Conservation (phyloP, 2,797 vertebrate genomes). For the Synaphobranchus kaupii region DNA sequence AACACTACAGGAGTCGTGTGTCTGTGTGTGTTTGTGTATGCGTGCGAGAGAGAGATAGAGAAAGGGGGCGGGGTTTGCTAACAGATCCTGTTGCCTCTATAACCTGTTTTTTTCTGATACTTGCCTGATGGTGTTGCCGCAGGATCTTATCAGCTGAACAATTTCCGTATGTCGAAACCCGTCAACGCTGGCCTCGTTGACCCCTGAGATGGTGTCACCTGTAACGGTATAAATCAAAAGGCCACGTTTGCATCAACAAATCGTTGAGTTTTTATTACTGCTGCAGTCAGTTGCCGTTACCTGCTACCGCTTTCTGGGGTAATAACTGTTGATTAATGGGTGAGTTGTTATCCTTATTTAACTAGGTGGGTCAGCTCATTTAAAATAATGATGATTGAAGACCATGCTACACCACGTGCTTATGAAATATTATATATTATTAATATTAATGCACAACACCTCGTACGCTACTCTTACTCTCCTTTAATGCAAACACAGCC, state of each 20-base stretch:
- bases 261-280: not conserved
- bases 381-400: not conserved
- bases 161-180: conserved; percentile 90
- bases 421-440: not conserved
- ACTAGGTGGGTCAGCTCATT: not conserved
- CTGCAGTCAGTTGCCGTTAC: not conserved
- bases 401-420: not conserved
- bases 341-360: not conserved
- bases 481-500: not conserved
- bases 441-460: not conserved
- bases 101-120: not conserved
- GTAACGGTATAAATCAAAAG: conserved; percentile 25
- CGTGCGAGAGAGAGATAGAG: too few species aligned
- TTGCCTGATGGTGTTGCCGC: conserved; percentile 76
- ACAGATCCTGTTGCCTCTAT: not conserved
- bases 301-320: not conserved
- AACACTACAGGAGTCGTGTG: not conserved
- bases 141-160: conserved; percentile 90
- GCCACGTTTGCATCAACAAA: not conserved
- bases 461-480: not conserved
- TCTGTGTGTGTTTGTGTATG: not conserved
- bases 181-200: conserved; percentile 86
- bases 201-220: conserved; percentile 94
- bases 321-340: conserved; percentile 2
- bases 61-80: not conserved